phyloP scores from a whole-genome alignment of 2,888 invertebrate species.

The Linnaemya vulpina region DNA sequence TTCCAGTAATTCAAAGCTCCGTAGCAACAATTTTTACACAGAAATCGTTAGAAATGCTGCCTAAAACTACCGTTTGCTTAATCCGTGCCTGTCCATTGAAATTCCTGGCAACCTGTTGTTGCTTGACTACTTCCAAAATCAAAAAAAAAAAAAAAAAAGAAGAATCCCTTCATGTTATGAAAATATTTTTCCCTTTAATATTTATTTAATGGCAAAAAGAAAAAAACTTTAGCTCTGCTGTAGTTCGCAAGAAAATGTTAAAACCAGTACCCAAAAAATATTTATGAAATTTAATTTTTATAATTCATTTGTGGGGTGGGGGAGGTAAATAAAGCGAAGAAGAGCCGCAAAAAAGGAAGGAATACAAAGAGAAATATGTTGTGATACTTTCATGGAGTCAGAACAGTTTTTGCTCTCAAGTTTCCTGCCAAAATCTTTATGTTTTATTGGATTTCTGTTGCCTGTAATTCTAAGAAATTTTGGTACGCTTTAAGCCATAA shows the following conservation, averaged over 20 bases:
- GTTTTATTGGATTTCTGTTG: constrained; percentile 19
- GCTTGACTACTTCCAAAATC: neutral
- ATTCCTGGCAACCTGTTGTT: constrained; percentile 40
- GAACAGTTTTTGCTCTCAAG: constrained; percentile 18
- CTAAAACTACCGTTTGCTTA: neutral
- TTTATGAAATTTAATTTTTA: constrained; percentile 68
- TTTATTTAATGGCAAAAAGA: constrained; percentile 43
- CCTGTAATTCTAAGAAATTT: constrained; percentile 28
- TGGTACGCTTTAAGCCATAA: neutral
- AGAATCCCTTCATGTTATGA: neutral
- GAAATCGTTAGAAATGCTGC: neutral
- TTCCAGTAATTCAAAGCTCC: neutral
- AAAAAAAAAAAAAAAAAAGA: neutral
- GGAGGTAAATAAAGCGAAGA: neutral
- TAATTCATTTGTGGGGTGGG: constrained; percentile 62
- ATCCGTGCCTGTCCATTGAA: neutral
- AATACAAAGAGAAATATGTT: constrained; percentile 52
- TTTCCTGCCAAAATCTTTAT: constrained; percentile 24
- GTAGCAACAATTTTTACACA: neutral
- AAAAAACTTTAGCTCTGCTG: constrained; percentile 37
- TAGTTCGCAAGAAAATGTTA: constrained; percentile 55
- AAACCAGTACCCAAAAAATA: constrained; percentile 40
- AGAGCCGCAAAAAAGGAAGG: constrained; percentile 19
- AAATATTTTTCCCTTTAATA: neutral
- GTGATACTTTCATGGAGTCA: constrained; percentile 63